Evolutionary conservation across 2,888 invertebrate species (phyloP).

Genomic region (Ligdia adustata): DNA sequence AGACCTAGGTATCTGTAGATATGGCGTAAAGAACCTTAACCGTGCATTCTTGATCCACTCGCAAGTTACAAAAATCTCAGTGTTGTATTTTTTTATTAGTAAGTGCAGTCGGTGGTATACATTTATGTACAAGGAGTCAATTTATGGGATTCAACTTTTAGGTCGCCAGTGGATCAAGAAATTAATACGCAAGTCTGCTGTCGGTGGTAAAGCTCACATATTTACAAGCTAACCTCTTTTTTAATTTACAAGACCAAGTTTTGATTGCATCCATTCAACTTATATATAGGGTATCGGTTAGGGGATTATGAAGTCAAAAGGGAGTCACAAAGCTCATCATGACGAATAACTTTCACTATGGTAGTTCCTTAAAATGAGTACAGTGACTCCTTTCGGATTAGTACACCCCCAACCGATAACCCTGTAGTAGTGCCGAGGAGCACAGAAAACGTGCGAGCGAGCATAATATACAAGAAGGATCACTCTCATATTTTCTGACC

Average conservation of each 20-base stretch:
- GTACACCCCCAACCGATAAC: no score
- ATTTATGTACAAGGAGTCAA: constrained; percentile 14
- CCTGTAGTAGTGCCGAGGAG: no score
- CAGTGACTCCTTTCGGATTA: no score
- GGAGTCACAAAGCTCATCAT: no score
- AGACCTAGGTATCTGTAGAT: constrained; percentile 14
- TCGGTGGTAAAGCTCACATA: constrained; percentile 36
- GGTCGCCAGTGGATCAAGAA: constrained; percentile 24
- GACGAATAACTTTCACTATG: no score
- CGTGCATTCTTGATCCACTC: constrained; percentile 17
- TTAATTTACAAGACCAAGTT: constrained; percentile 26
- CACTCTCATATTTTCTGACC: no score
- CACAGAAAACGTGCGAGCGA: no score
- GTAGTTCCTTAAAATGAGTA: no score
- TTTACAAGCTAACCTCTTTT: background rate
- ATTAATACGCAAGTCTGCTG: constrained; percentile 24
- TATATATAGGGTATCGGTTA: no score
- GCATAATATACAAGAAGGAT: no score
- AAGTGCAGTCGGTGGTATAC: constrained; percentile 16
- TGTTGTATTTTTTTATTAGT: constrained; percentile 2
- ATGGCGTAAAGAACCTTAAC: constrained; percentile 14
- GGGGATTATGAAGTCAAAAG: no score
- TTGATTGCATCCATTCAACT: no score
- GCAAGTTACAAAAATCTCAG: constrained; percentile 11
- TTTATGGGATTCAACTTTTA: constrained; percentile 1